Evolutionary conservation across 2,113 vertebrate genomes (phyloP).

Genomic region (Oreochromis niloticus): DNA sequence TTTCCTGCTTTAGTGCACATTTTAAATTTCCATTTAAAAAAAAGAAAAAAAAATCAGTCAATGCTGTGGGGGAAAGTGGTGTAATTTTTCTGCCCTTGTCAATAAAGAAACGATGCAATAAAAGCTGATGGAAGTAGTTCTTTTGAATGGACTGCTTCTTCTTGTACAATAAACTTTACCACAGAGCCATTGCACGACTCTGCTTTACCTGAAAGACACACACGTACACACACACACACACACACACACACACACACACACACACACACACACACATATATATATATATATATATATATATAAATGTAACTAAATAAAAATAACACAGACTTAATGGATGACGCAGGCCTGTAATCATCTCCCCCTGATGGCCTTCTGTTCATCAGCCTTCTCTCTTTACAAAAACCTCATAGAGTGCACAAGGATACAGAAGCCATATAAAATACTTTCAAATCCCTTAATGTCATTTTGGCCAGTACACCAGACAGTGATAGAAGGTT

Average conservation of each 20-base stretch:
- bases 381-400: not conserved
- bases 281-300: no score
- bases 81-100: not conserved
- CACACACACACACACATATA: no score
- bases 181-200: not conserved
- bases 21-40: not conserved
- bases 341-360: not conserved
- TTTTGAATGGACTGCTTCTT: not conserved
- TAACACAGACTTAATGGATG: not conserved
- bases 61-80: not conserved
- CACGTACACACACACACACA: no score
- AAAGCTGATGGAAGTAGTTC: not conserved
- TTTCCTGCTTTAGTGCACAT: not conserved
- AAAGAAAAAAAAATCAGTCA: not conserved
- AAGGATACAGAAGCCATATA: not conserved
- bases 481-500: not conserved
- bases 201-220: not conserved
- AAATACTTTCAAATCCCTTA: not conserved
- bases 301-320: not conserved
- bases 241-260: no score
- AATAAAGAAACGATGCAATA: not conserved
- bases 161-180: not conserved
- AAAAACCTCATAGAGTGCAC: not conserved
- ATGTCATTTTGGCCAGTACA: not conserved
- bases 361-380: not conserved